phyloP scores from a whole-genome alignment of 2,797 vertebrate genomes.

The Cuniculus paca region DNA sequence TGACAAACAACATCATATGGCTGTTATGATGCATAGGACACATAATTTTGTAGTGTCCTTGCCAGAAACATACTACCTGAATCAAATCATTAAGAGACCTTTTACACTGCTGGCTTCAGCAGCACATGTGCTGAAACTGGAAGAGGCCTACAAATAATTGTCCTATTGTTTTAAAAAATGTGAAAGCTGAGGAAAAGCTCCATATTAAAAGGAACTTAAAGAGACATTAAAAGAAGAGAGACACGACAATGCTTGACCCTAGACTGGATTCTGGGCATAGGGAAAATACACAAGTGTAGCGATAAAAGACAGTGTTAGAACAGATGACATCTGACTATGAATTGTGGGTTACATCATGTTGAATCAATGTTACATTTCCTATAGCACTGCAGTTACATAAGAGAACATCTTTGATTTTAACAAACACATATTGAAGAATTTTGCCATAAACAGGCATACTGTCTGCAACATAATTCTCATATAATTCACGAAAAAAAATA shows the following conservation, averaged over 20 bases:
- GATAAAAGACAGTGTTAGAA: neutral
- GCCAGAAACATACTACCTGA: neutral
- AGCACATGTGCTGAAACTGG: neutral
- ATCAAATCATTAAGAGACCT: neutral
- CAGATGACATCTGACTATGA: neutral
- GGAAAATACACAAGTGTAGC: neutral
- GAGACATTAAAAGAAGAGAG: neutral
- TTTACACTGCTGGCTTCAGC: neutral
- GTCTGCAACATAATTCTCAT: neutral
- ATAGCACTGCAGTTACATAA: neutral
- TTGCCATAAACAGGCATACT: neutral
- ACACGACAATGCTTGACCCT: neutral
- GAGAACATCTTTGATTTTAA: slow-evolving; percentile 24
- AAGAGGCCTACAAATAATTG: neutral
- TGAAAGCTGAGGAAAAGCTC: slow-evolving; percentile 4
- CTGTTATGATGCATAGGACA: neutral
- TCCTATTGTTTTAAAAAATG: slow-evolving; percentile 4
- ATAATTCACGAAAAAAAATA: neutral
- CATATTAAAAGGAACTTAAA: slow-evolving; percentile 3
- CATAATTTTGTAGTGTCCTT: neutral
- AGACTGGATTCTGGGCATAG: neutral
- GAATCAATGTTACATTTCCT: slow-evolving; percentile 3
- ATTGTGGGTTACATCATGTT: slow-evolving; percentile 12
- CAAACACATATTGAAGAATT: neutral
- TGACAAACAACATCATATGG: neutral